Evolutionary conservation across 2,113 vertebrate genomes (phyloP).

Genomic region (Ailurus styani): DNA sequence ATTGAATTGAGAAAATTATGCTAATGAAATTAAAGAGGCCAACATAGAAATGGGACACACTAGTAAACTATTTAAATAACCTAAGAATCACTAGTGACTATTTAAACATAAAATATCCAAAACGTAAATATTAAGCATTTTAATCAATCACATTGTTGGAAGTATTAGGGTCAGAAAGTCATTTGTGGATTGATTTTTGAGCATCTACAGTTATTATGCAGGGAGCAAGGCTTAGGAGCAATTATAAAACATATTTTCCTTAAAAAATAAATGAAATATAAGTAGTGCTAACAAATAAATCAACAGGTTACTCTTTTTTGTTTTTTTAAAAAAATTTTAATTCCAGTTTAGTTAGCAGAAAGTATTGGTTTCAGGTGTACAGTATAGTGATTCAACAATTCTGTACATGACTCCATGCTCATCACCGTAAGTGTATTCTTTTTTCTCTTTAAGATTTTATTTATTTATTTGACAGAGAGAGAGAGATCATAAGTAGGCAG

Average conservation of each 20-base stretch:
- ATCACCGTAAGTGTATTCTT: not conserved
- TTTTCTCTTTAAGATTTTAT: no score
- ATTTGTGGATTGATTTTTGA: not conserved
- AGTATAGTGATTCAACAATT: not conserved
- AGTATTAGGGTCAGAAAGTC: not conserved
- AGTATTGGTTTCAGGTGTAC: not conserved
- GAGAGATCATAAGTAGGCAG: no score
- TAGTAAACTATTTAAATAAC: not conserved
- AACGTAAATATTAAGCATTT: not conserved
- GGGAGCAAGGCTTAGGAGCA: not conserved
- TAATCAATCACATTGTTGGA: not conserved
- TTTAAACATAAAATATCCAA: not conserved
- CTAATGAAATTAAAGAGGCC: not conserved
- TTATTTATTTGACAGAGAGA: no score
- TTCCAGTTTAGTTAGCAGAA: not conserved
- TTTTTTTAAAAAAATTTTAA: not conserved
- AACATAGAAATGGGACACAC: not conserved
- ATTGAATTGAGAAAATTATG: not conserved
- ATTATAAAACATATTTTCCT: not conserved
- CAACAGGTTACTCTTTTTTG: not conserved
- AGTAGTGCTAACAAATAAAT: not conserved
- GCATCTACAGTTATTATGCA: not conserved
- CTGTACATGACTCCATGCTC: not conserved
- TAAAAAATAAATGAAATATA: not conserved
- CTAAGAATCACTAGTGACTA: not conserved